Evolutionary conservation across 2,113 vertebrate genomes (phyloP).

Genomic region (Brachypodius melanocephalos): DNA sequence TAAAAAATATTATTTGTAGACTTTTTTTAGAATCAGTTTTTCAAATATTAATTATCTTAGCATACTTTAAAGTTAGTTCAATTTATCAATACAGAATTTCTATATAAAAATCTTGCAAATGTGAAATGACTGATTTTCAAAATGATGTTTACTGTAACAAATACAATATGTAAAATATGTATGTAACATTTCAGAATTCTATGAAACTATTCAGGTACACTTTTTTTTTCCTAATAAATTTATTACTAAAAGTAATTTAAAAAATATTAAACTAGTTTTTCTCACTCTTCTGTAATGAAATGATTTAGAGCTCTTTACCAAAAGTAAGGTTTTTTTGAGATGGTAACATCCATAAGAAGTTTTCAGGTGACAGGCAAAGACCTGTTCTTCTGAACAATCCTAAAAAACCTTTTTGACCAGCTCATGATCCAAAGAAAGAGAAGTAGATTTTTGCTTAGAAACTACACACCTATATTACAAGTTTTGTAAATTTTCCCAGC

Average conservation of each 20-base stretch:
- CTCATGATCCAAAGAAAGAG: background rate
- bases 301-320: background rate
- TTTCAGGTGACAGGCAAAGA: background rate
- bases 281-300: background rate
- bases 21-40: background rate
- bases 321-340: background rate
- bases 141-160: background rate
- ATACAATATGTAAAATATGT: background rate
- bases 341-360: background rate
- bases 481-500: background rate
- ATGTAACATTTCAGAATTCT: background rate
- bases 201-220: background rate
- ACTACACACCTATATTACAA: background rate
- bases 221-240: background rate
- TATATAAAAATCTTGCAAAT: background rate
- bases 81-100: background rate
- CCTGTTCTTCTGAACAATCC: background rate
- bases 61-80: background rate
- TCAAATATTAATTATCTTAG: background rate
- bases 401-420: background rate
- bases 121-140: background rate
- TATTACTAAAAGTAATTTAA: background rate
- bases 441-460: background rate
- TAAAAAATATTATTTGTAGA: background rate
- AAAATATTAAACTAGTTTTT: background rate